These are phyloP conservation scores for Atherinosoma microstoma DNA, from an alignment of 2,797 vertebrate genomes.

Conservation along the genomic window DNA sequence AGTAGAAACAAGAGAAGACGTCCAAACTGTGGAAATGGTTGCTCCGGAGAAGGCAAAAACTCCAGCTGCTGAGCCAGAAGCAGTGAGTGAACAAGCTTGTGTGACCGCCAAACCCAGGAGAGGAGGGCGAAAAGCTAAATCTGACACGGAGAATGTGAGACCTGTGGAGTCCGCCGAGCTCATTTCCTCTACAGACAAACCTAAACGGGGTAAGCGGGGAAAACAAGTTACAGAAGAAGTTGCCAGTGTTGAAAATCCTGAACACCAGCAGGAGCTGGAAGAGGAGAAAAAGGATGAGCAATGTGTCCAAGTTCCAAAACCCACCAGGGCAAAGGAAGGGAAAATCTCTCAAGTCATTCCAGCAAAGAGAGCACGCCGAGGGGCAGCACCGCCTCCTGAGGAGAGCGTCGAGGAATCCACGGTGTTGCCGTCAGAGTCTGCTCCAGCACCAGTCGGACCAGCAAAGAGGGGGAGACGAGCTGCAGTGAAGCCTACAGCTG, in stretches of 20 bases:
- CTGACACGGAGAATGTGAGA: conserved; percentile 1
- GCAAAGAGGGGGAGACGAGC: conserved; percentile 51
- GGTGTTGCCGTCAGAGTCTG: conserved; percentile 16
- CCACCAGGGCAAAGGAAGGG: conserved; percentile 40
- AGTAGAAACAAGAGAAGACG: conserved; percentile 52
- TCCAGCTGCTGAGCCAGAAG: conserved; percentile 27
- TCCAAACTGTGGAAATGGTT: conserved; percentile 21
- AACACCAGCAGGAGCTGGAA: conserved; percentile 20
- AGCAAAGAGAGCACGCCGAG: conserved; percentile 63
- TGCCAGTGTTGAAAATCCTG: conserved; percentile 6
- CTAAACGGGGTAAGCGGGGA: conserved; percentile 48
- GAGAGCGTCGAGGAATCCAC: conserved; percentile 26
- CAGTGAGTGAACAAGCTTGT: background rate
- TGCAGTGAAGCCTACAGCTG: conserved; percentile 43
- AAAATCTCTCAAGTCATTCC: conserved; percentile 43
- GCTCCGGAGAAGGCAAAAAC: conserved; percentile 17
- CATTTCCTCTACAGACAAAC: conserved; percentile 36
- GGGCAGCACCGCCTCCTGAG: conserved; percentile 14
- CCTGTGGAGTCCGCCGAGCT: conserved; percentile 18
- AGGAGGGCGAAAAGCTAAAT: conserved; percentile 57
- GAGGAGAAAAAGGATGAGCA: conserved; percentile 23
- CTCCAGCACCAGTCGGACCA: conserved; percentile 20
- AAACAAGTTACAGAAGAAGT: conserved; percentile 26
- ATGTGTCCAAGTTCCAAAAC: conserved; percentile 43
- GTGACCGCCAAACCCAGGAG: conserved; percentile 52